Conservation (phyloP, 2,113 vertebrate genomes). For the Natator depressus region DNA sequence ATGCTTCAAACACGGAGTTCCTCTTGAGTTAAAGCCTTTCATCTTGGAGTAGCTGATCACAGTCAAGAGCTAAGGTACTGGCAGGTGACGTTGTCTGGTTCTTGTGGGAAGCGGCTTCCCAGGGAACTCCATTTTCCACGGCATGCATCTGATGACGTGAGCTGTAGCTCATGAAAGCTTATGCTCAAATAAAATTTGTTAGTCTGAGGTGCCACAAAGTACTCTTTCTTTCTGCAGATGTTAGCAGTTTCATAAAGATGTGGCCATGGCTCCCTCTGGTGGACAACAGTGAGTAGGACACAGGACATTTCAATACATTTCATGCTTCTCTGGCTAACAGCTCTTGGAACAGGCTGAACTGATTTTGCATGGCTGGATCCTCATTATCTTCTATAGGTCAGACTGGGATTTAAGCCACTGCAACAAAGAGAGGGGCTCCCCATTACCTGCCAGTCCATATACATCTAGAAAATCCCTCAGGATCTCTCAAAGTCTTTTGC, state of each 20-base stretch:
- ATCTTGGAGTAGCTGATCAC: too few species aligned
- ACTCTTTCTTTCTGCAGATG: not conserved
- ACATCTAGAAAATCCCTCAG: not conserved
- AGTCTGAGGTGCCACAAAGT: too few species aligned
- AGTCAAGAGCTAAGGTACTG: not conserved
- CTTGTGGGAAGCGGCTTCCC: not conserved
- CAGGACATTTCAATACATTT: not conserved
- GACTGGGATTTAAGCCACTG: not conserved
- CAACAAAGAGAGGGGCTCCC: not conserved
- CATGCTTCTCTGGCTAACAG: not conserved
- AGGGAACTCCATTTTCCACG: too few species aligned
- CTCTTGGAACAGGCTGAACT: not conserved
- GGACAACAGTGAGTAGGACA: not conserved
- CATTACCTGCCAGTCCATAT: not conserved
- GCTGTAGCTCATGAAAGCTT: too few species aligned
- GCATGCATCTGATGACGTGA: too few species aligned
- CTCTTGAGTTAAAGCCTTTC: too few species aligned
- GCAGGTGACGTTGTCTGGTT: not conserved
- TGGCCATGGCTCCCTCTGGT: slow-evolving; percentile 39
- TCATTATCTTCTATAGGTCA: not conserved
- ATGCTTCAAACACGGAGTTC: too few species aligned
- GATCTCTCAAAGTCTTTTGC: not conserved
- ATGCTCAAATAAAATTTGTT: too few species aligned
- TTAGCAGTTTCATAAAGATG: rapidly evolving
- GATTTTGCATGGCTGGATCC: not conserved